Conservation (phyloP, 2,888 invertebrate genomes). For the Sabatieria punctata region DNA sequence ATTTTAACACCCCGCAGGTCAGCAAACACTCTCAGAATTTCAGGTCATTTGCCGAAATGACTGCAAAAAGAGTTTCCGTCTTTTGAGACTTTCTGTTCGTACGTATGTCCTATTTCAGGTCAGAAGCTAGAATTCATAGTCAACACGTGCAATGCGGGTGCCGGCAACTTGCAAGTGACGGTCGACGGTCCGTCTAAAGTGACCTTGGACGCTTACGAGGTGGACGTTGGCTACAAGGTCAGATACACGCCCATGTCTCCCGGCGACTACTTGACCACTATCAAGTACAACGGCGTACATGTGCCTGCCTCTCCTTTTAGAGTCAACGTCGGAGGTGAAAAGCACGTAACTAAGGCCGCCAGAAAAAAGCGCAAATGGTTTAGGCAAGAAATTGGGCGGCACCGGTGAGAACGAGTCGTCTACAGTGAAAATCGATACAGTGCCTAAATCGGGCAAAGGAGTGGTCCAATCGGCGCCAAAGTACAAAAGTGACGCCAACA, state of each 20-base stretch:
- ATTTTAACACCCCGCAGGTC: neutral
- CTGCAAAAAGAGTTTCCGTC: neutral
- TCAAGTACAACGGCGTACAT: slow-evolving; percentile 90
- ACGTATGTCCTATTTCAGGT: slow-evolving; percentile 38
- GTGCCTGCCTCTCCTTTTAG: slow-evolving; percentile 92
- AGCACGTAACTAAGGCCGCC: no score
- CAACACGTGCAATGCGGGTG: slow-evolving; percentile 86
- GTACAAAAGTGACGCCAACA: slow-evolving; percentile 78
- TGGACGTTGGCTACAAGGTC: slow-evolving; percentile 93
- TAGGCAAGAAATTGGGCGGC: slow-evolving; percentile 14
- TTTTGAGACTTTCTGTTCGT: neutral
- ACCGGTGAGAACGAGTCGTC: slow-evolving; percentile 36
- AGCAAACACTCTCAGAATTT: neutral
- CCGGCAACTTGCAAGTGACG: slow-evolving; percentile 78
- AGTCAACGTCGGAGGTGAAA: slow-evolving; percentile 44
- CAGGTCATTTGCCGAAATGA: no score
- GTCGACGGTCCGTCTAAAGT: slow-evolving; percentile 95
- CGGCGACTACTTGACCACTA: slow-evolving; percentile 85
- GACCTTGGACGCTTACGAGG: slow-evolving; percentile 77
- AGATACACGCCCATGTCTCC: slow-evolving; percentile 86
- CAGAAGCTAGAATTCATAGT: slow-evolving; percentile 82
- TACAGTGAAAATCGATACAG: slow-evolving; percentile 40
- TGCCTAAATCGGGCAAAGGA: slow-evolving; percentile 74
- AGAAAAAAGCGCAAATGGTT: no score
- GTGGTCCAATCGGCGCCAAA: slow-evolving; percentile 74